These are phyloP conservation scores for Pygoscelis adeliae DNA, from an alignment of 2,113 vertebrate species.

Conservation along the genomic window DNA sequence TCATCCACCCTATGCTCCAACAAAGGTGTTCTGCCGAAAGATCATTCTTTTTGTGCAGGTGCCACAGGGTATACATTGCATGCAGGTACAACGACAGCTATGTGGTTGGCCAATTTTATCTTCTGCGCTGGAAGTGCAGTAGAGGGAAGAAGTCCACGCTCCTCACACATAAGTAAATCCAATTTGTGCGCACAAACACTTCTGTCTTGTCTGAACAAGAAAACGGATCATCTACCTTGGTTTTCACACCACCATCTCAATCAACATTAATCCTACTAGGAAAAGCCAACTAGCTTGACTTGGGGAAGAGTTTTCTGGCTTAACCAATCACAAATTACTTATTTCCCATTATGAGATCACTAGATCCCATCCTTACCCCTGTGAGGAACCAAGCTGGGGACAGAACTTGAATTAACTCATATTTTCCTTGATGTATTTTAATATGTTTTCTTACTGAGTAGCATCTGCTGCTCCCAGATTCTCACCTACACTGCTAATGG, in stretches of 20 bases:
- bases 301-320: neutral
- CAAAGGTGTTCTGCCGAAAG: neutral
- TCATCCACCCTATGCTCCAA: rapidly evolving
- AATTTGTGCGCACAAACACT: neutral
- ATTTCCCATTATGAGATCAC: neutral
- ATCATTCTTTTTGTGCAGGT: neutral
- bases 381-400: neutral
- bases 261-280: neutral
- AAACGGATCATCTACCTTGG: neutral
- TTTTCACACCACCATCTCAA: neutral
- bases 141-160: neutral
- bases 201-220: neutral
- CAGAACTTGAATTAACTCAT: neutral
- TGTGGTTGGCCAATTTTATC: neutral
- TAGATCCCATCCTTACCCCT: neutral
- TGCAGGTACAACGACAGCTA: neutral
- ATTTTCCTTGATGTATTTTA: neutral
- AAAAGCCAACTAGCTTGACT: neutral
- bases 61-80: rapidly evolving
- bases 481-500: neutral
- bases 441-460: neutral
- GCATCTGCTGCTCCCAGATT: neutral
- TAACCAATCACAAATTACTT: neutral
- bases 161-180: neutral
- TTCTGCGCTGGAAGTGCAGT: neutral